Base-by-base conservation (phyloP, 2,888 invertebrate species). In the Lycocerus yunnanus region DNA sequence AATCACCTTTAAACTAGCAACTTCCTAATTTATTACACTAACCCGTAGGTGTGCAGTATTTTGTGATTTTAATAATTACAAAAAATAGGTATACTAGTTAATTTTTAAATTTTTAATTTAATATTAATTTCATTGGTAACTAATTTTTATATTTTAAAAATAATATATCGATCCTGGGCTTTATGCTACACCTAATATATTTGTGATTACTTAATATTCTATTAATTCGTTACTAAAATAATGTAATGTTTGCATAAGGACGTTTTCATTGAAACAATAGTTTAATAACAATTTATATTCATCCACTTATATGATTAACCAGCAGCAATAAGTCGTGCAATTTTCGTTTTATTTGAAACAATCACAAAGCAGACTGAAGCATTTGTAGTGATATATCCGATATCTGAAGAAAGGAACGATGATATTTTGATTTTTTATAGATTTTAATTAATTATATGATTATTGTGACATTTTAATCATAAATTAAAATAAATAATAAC, bases 261-360 rank as follows among this genome's bases (percentile, higher is more conserved):
- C 69, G 69, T 73, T 73, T 69, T 59, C 58, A 73, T 73, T 73
- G 69, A 69, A 69, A 60, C 69, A 69, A 69, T 69, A 43, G 63
- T 16, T 18, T n/a, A 68, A 15, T 72, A 59, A 73, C 58, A 27
- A 15, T 58, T 20, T 68, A n/a, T 43, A 43, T 43, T 43, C 43
- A n/a, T 43, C 43, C 43, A 43, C 43, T 43, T 43, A 43, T 43
- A 43, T 43, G 6, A 43, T 43, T 43, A 43, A 43, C 43, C n/a
- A n/a, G 43, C n/a, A n/a, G n/a, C 43, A 43, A 43, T 43, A 43
- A 43, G n/a, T 43, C 43, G 43, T 43, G 43, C 43, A 43, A 43
- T 43, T 43, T 43, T 43, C n/a, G 43, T 43, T 43, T 43, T 43
- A 43, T 43, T 43, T 43, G 6, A 43, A 27, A 27, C 27, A 27